Evolutionary conservation across 2,888 invertebrate species (phyloP).

Genomic region (Punctoribates punctum): DNA sequence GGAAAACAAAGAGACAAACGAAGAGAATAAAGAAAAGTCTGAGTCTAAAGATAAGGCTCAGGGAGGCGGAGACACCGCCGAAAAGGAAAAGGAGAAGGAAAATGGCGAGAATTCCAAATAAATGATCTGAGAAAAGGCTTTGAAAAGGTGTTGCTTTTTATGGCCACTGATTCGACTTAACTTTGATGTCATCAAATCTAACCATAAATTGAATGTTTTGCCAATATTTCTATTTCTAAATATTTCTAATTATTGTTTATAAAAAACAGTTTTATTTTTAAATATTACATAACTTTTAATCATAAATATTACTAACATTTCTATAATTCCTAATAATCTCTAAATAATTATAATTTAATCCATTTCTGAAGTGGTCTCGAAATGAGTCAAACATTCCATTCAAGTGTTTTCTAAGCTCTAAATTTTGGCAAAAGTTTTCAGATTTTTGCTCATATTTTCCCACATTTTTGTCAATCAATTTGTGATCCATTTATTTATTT

Average conservation of each 20-base stretch:
- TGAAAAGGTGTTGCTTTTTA: not conserved
- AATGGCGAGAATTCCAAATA: not conserved
- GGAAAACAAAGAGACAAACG: slow-evolving; percentile 15
- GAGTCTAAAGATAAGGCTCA: not conserved
- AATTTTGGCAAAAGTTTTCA: not conserved
- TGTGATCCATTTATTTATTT: slow-evolving; percentile 29
- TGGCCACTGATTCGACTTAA: slow-evolving; percentile 18
- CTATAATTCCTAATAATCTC: not conserved
- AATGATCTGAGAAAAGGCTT: not conserved
- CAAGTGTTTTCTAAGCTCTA: not conserved
- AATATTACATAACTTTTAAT: not conserved
- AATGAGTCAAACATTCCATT: slow-evolving; percentile 1
- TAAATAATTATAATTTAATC: not conserved
- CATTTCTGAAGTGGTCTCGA: not conserved
- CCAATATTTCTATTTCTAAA: not conserved
- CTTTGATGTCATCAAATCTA: slow-evolving; percentile 16
- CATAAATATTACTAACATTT: not conserved
- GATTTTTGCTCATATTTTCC: slow-evolving; percentile 10
- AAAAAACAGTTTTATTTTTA: slow-evolving; percentile 18
- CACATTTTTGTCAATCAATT: slow-evolving; percentile 25
- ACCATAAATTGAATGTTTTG: slow-evolving; percentile 30
- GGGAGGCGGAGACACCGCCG: not conserved
- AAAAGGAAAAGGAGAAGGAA: not conserved
- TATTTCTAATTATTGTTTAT: slow-evolving; percentile 24
- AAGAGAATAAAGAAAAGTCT: not conserved